Conservation (phyloP, 2,797 vertebrate genomes). For the Mormyrops attenuatus region DNA sequence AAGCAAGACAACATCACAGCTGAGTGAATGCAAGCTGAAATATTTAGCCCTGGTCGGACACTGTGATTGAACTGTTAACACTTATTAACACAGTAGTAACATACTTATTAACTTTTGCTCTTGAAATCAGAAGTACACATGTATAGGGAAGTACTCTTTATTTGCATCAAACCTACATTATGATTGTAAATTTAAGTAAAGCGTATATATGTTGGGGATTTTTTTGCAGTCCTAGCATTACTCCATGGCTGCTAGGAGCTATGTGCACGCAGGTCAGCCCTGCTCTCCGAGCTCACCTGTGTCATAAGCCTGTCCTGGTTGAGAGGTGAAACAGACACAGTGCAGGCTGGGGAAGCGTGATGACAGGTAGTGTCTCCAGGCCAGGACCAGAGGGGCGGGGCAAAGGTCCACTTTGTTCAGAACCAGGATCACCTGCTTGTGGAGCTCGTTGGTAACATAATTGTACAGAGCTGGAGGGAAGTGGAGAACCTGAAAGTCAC, state of each 20-base stretch:
- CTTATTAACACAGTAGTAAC: background rate
- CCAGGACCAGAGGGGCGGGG: conserved; percentile 71
- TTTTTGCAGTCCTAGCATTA: background rate
- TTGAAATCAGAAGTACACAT: background rate
- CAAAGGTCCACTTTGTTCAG: conserved; percentile 86
- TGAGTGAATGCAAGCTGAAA: background rate
- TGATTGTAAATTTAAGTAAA: background rate
- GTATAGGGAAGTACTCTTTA: background rate
- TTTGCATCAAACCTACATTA: background rate
- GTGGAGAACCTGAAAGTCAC: conserved; percentile 69
- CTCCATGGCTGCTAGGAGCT: background rate
- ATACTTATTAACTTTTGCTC: background rate
- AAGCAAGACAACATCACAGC: background rate
- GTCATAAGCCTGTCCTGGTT: conserved; percentile 70
- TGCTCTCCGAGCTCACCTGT: conserved; percentile 48
- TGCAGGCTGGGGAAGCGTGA: conserved; percentile 72
- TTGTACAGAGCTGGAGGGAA: conserved; percentile 80
- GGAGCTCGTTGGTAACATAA: conserved; percentile 73
- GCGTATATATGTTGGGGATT: background rate
- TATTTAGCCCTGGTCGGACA: background rate
- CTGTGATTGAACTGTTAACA: background rate
- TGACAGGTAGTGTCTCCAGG: conserved; percentile 86
- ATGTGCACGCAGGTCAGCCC: background rate
- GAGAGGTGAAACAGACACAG: conserved; percentile 81
- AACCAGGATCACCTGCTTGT: conserved; percentile 76